Evolutionary conservation across 2,797 vertebrate species (phyloP).

Genomic region (Meriones psammophilus): DNA sequence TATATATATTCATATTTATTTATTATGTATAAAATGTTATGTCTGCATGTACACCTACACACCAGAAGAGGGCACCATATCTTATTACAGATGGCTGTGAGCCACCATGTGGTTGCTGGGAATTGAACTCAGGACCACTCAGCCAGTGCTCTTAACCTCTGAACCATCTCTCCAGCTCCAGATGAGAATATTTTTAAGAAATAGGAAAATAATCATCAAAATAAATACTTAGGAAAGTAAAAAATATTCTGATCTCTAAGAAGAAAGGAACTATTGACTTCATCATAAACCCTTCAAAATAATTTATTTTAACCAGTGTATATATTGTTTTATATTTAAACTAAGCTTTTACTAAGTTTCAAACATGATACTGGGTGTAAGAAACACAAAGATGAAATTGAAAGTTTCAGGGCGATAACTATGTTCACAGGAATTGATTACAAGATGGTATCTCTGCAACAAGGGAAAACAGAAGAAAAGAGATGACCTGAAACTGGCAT

Average conservation of each 20-base stretch:
- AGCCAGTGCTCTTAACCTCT: no score
- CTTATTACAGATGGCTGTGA: no score
- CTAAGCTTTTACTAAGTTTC: not conserved
- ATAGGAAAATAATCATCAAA: constrained; percentile 36
- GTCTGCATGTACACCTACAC: no score
- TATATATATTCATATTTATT: no score
- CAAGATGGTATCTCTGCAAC: not conserved
- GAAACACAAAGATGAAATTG: constrained; percentile 40
- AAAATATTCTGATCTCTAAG: not conserved
- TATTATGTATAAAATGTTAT: no score
- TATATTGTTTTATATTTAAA: constrained; percentile 48
- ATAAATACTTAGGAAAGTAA: constrained; percentile 36
- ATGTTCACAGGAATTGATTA: not conserved
- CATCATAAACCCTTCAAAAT: constrained; percentile 37
- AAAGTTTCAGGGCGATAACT: constrained; percentile 25
- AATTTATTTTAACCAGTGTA: not conserved
- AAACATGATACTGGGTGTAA: not conserved
- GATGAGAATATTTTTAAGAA: not conserved
- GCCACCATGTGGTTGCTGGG: no score
- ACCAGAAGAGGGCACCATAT: no score
- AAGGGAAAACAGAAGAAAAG: not conserved
- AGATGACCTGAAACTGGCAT: not conserved
- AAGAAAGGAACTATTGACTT: constrained; percentile 11
- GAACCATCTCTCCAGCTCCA: no score
- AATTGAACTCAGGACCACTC: no score